Percentiles rank a stretch among this genome's conserved stretches.
phyloP scores from a whole-genome alignment of 2,113 vertebrate species.

The Cyanocitta stelleri region DNA sequence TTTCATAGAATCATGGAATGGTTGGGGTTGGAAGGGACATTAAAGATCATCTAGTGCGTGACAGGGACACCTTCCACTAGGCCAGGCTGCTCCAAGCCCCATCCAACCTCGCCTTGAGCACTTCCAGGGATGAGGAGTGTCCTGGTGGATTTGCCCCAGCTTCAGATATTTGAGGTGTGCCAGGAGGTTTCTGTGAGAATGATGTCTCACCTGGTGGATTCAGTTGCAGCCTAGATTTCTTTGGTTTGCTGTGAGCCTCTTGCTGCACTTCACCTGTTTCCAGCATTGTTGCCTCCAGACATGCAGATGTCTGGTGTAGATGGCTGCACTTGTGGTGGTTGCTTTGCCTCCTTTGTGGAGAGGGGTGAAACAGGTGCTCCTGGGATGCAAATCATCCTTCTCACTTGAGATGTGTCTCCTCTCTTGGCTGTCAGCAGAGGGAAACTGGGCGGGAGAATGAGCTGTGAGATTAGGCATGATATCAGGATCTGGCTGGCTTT shows the following conservation, averaged over 20 bases:
- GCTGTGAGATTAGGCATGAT: background rate
- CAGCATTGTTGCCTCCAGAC: conserved; percentile 4
- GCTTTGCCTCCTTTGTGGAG: background rate
- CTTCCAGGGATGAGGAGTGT: conserved; percentile 72
- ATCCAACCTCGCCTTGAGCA: background rate
- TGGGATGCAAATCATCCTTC: background rate
- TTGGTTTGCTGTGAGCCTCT: conserved; percentile 63
- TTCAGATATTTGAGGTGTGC: conserved; percentile 81
- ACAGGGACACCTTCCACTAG: background rate
- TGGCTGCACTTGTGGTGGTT: background rate
- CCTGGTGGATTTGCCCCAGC: conserved; percentile 81
- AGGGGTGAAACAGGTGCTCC: background rate
- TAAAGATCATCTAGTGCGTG: background rate
- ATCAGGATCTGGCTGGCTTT: background rate
- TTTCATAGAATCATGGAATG: background rate
- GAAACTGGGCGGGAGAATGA: background rate
- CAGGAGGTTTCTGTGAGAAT: conserved; percentile 84
- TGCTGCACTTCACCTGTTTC: background rate
- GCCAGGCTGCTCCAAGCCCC: background rate
- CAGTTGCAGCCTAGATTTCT: conserved; percentile 79
- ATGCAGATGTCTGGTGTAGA: background rate
- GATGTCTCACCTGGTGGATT: conserved; percentile 80
- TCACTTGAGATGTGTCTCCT: background rate
- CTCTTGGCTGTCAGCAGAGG: background rate
- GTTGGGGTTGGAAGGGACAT: background rate